A percentile compares a stretch with the other conserved stretches of the same genome.
Conservation (phyloP, 2,888 invertebrate genomes). For the Acleris cristana region DNA sequence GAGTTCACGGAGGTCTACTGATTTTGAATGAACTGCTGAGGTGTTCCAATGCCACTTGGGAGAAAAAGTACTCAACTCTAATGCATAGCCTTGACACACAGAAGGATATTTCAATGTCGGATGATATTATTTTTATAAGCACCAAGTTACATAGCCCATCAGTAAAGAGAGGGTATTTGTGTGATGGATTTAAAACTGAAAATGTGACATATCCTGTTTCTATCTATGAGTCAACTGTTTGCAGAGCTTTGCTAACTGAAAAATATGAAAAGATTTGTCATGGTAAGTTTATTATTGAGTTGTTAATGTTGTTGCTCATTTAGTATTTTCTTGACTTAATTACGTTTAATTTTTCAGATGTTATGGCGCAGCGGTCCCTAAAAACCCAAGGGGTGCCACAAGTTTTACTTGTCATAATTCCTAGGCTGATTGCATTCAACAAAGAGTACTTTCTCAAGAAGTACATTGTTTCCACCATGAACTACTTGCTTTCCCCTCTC, state of each 20-base stretch:
- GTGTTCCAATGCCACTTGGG: constrained; percentile 95
- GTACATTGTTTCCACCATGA: constrained; percentile 89
- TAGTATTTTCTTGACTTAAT: not conserved
- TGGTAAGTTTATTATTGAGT: constrained; percentile 55
- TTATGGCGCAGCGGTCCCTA: constrained; percentile 90
- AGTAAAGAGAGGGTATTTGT: constrained; percentile 79
- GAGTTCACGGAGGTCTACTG: constrained; percentile 95
- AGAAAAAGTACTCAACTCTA: constrained; percentile 89
- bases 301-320: not conserved
- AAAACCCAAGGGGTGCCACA: constrained; percentile 93
- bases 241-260: constrained; percentile 91
- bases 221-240: constrained; percentile 94
- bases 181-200: constrained; percentile 79
- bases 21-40: constrained; percentile 97
- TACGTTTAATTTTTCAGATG: constrained; percentile 76
- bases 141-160: constrained; percentile 84
- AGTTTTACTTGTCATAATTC: constrained; percentile 92
- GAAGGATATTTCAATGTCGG: constrained; percentile 73
- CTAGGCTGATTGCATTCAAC: constrained; percentile 96
- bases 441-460: constrained; percentile 90
- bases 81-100: constrained; percentile 84
- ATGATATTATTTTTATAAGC: constrained; percentile 84
- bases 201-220: constrained; percentile 82
- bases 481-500: constrained; percentile 89
- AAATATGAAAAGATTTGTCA: constrained; percentile 92